A percentile compares a stretch with the other conserved stretches of the same genome.
Evolutionary conservation across 2,888 invertebrate genomes (phyloP).

Genomic region (Papilio protenor): DNA sequence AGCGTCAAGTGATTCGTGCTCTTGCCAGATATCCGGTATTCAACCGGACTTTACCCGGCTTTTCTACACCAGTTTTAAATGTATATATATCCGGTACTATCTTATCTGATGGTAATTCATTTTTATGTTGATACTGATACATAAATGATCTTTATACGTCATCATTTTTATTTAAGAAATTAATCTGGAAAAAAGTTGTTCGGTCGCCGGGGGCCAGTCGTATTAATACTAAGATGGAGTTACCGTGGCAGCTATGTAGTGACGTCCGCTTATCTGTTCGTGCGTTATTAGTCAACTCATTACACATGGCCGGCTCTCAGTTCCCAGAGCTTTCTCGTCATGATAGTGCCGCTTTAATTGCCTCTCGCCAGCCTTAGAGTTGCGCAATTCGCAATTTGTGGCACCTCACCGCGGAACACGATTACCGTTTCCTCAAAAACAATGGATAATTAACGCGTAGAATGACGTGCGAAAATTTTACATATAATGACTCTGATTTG

Average conservation of each 20-base stretch:
- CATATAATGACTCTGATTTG: constrained; percentile 54
- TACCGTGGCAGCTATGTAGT: constrained; percentile 79
- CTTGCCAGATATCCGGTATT: constrained; percentile 39
- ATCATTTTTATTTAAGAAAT: constrained; percentile 19
- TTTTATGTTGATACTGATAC: constrained; percentile 2
- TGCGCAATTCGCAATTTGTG: constrained; percentile 55
- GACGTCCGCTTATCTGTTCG: constrained; percentile 71
- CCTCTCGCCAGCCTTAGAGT: constrained; percentile 65
- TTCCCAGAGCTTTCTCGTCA: constrained; percentile 62
- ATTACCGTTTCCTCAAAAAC: constrained; percentile 64
- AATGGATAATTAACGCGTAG: constrained; percentile 61
- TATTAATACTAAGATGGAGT: constrained; percentile 72
- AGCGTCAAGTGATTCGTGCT: constrained; percentile 66
- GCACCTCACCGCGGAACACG: constrained; percentile 61
- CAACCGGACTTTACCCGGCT: constrained; percentile 21
- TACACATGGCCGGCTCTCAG: constrained; percentile 48
- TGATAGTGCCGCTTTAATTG: constrained; percentile 64
- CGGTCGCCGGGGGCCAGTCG: constrained; percentile 66
- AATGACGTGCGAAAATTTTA: constrained; percentile 57
- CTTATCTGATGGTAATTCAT: constrained; percentile 18
- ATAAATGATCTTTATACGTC: neutral
- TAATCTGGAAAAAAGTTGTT: constrained; percentile 3
- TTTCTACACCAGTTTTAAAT: constrained; percentile 22
- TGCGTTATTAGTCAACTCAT: constrained; percentile 69
- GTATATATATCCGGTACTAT: constrained; percentile 36